These are phyloP conservation scores for Aphyosemion australe DNA, from an alignment of 2,113 vertebrate genomes.

Conservation along the genomic window DNA sequence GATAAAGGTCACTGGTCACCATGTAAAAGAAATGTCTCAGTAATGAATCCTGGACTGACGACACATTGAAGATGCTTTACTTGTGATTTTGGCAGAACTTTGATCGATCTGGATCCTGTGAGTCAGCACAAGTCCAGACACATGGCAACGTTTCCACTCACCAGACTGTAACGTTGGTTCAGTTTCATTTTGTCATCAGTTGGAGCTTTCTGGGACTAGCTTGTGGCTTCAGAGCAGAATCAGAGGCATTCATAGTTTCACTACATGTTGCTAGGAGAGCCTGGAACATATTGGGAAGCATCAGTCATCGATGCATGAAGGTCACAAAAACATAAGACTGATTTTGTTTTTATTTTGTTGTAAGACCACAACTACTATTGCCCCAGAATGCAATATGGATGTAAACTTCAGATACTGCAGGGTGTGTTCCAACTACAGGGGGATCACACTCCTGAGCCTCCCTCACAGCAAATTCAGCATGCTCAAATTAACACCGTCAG, in stretches of 20 bases:
- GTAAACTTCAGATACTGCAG: no score
- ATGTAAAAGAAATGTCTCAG: constrained; percentile 12
- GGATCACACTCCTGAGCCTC: no score
- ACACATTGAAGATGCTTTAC: not conserved
- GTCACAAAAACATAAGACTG: not conserved
- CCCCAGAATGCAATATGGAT: no score
- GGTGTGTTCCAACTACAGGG: no score
- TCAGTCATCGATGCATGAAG: not conserved
- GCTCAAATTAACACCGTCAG: no score
- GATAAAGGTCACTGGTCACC: no score
- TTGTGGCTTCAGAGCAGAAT: not conserved
- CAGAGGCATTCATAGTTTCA: not conserved
- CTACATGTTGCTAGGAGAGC: no score
- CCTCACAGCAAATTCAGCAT: no score
- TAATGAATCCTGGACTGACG: not conserved
- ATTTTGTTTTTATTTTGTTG: no score
- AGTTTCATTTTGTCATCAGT: not conserved
- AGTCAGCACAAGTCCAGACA: constrained; percentile 4
- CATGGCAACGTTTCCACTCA: not conserved
- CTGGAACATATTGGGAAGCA: not conserved
- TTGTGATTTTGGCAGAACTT: no score
- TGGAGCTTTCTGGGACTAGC: not conserved
- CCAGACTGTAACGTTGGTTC: no score
- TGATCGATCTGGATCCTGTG: constrained; percentile 1
- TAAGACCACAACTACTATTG: no score